These are phyloP conservation scores for Syngnathus rostellatus DNA, from an alignment of 2,797 vertebrate species.

Conservation along the genomic window DNA sequence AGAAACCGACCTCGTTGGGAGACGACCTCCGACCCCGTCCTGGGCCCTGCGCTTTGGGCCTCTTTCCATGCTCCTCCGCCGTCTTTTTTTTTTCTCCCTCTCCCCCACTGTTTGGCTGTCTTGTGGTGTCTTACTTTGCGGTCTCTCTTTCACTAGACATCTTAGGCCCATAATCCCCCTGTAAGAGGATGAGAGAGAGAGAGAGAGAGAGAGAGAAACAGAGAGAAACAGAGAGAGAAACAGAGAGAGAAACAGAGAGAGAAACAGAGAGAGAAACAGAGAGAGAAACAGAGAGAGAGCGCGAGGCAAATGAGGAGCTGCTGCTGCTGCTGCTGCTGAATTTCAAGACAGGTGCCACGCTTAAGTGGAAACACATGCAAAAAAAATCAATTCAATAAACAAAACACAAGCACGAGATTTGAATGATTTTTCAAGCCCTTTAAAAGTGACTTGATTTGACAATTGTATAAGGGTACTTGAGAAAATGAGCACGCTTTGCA, in stretches of 20 bases:
- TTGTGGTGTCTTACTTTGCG: constrained; percentile 10
- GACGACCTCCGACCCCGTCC: constrained; percentile 32
- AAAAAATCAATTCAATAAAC: background rate
- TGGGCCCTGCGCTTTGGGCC: constrained; percentile 23
- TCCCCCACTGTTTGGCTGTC: constrained; percentile 13
- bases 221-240: no score
- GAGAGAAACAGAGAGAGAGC: constrained; percentile 14
- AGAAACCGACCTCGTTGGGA: constrained; percentile 40
- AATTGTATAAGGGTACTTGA: no score
- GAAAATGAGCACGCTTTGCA: no score
- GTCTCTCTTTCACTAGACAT: constrained; percentile 40
- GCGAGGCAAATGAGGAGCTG: constrained; percentile 3
- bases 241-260: constrained; percentile 16
- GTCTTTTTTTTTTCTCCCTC: constrained; percentile 7
- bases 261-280: constrained; percentile 15
- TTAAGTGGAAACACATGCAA: background rate
- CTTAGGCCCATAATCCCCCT: constrained; percentile 67
- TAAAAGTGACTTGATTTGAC: no score
- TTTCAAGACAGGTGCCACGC: background rate
- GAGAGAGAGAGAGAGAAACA: constrained; percentile 14
- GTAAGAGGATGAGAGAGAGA: constrained; percentile 61
- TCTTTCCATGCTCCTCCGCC: constrained; percentile 39
- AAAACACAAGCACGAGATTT: background rate
- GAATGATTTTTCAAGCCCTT: no score
- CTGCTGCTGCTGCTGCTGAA: constrained; percentile 16